A percentile compares a stretch with the other conserved stretches of the same genome.
Evolutionary conservation across 2,113 vertebrate species (phyloP).

Genomic region (Zosterops pallidus): DNA sequence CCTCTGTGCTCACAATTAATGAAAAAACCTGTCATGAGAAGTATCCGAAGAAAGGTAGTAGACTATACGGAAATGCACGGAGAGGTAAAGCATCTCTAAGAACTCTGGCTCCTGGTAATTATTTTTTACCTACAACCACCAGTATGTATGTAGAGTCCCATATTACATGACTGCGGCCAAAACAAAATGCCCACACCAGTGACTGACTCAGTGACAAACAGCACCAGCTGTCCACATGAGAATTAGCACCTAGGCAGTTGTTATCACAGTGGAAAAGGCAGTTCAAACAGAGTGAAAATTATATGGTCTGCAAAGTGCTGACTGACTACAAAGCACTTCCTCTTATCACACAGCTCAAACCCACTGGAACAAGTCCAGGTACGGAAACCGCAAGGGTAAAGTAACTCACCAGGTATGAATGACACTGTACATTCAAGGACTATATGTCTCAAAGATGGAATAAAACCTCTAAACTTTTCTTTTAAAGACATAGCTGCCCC

Average conservation of each 20-base stretch:
- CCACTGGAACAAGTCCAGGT: neutral
- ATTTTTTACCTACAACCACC: neutral
- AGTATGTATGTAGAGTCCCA: neutral
- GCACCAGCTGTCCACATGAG: neutral
- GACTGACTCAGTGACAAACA: neutral
- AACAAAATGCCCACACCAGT: neutral
- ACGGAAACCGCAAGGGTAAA: neutral
- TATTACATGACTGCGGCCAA: neutral
- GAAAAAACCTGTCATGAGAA: neutral
- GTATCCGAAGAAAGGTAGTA: neutral
- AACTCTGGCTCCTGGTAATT: neutral
- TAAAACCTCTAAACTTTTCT: neutral
- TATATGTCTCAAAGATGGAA: neutral
- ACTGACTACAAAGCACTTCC: neutral
- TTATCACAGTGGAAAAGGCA: neutral
- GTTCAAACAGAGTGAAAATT: neutral
- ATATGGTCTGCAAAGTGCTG: neutral
- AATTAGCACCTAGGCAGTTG: neutral
- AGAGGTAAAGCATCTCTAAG: neutral
- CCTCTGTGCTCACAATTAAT: neutral
- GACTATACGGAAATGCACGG: neutral
- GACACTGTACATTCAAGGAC: neutral
- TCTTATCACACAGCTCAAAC: accelerated
- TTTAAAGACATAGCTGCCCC: neutral
- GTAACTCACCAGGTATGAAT: neutral